Evolutionary conservation across 2,113 vertebrate genomes (phyloP).

Genomic region (Phyllopteryx taeniolatus): DNA sequence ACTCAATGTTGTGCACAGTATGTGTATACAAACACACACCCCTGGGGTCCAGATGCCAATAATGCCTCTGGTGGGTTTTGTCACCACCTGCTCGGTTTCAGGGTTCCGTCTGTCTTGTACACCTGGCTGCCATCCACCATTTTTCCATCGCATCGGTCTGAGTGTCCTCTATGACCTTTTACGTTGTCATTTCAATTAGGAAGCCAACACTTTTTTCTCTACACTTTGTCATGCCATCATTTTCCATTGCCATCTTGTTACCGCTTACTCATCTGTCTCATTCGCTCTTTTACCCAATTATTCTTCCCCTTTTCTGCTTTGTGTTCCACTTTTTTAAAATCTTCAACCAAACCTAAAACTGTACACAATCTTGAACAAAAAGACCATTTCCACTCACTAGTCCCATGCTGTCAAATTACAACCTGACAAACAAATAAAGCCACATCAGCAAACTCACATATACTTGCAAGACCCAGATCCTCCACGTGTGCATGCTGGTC

Average conservation of each 20-base stretch:
- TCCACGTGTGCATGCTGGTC: constrained; percentile 50
- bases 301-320: constrained; percentile 2
- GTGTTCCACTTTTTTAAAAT: neutral
- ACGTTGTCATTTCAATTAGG: constrained; percentile 15
- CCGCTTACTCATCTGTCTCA: constrained; percentile 15
- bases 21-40: constrained; percentile 15
- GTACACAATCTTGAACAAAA: neutral
- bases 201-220: constrained; percentile 4
- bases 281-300: neutral
- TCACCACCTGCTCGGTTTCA: constrained; percentile 51
- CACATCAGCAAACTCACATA: constrained; percentile 27
- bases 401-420: constrained; percentile 11
- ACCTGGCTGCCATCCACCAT: constrained; percentile 52
- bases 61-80: constrained; percentile 37
- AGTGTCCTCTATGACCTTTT: constrained; percentile 54
- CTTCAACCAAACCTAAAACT: neutral
- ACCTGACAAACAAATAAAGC: constrained; percentile 29
- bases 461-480: constrained; percentile 25
- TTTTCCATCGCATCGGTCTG: constrained; percentile 36
- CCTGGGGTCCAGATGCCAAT: constrained; percentile 49
- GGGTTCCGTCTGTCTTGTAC: constrained; percentile 51
- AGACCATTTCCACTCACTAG: neutral
- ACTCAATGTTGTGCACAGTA: neutral
- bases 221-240: constrained; percentile 4
- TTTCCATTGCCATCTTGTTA: constrained; percentile 20